These are phyloP conservation scores for Varanus komodoensis DNA, from an alignment of 2,113 vertebrate species.

Conservation along the genomic window DNA sequence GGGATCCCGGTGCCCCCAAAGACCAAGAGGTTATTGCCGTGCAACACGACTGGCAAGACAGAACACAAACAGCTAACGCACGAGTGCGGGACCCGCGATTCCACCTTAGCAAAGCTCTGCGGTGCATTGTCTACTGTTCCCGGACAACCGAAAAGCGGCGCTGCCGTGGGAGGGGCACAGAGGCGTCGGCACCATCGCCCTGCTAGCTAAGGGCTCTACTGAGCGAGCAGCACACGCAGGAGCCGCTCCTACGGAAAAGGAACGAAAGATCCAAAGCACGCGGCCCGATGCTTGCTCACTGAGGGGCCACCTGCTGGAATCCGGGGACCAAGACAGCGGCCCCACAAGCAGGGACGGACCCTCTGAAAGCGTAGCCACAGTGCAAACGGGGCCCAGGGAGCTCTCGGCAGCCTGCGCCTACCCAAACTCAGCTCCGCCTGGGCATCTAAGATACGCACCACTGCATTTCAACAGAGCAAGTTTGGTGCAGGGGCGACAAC, in stretches of 20 bases:
- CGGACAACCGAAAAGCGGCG: background rate
- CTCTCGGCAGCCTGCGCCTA: background rate
- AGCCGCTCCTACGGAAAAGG: background rate
- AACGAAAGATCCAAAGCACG: background rate
- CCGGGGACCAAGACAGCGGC: background rate
- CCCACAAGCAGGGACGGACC: background rate
- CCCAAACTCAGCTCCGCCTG: background rate
- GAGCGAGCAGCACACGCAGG: background rate
- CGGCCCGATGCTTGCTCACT: no score
- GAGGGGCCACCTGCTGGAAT: background rate
- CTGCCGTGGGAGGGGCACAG: background rate
- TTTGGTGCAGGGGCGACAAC: background rate
- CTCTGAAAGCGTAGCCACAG: no score
- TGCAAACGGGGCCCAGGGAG: background rate
- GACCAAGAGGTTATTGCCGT: constrained; percentile 96
- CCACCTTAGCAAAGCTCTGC: accelerated
- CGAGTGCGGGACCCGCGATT: accelerated
- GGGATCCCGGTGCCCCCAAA: constrained; percentile 98
- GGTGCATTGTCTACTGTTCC: accelerated
- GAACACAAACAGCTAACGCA: constrained; percentile 14
- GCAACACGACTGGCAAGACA: constrained; percentile 87
- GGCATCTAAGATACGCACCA: background rate
- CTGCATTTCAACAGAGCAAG: background rate
- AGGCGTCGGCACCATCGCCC: background rate
- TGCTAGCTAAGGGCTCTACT: no score